Evolutionary conservation across 2,888 invertebrate species (phyloP), one percentile per base, ranked within the genome.

Genomic region (Atherix ibis): DNA sequence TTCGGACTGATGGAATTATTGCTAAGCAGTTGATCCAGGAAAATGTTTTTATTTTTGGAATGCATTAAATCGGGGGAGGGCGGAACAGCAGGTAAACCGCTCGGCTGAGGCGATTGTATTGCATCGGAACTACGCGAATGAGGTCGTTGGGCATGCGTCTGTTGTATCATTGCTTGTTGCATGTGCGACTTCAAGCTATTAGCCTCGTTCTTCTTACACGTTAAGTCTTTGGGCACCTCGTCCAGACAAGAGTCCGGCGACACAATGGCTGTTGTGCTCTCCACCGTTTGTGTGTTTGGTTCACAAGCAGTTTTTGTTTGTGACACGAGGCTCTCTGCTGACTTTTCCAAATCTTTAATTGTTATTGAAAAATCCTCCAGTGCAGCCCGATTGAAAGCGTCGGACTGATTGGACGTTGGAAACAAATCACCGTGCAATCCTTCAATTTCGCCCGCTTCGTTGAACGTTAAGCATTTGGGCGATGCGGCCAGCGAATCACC

Each of bases 61-160:
- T 67, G 66, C 38, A 71, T 68, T 48, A 72, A 65, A 55, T 77
- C 77, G 12, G 78, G 76, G 6, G 77, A 76, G 15, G 73, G 72
- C 25, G 75, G 73, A 27, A 78, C 68, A 24, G 74, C 73, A 17
- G 77, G 75, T 36, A 77, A 70, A 14, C 76, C 77, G 44, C 76
- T 77, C 3, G 76, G 76, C 46, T 75, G 75, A 3, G 79, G 77
- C 5, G 79, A 78, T 52, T 77, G 77, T 51, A 76, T 70, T 22
- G 77, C 71, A 52, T 77, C 77, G 2, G 77, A 77, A 46, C 71
- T 75, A 40, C 75, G 66, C 2, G 77, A 77, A 5, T 71, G 70
- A 5, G 76, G 74, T 38, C 77, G 53, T 35, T 58, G 55, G 48
- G 5, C 51, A 46, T 12, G 52, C 47, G 36, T 50, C 48, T 12